Conservation (phyloP, 2,888 invertebrate genomes). For the Nesidiocoris tenuis region DNA sequence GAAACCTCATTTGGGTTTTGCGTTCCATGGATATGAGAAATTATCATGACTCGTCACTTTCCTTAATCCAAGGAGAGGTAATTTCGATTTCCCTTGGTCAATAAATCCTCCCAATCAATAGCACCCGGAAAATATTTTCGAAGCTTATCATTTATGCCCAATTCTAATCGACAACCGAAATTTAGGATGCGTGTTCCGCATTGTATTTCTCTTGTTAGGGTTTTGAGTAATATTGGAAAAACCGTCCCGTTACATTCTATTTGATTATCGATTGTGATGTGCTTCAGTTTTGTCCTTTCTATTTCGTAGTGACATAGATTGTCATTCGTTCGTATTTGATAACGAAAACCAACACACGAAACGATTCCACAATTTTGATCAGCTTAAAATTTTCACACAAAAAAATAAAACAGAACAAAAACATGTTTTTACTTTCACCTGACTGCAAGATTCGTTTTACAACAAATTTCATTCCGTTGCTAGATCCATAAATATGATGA, state of each 20-base stretch:
- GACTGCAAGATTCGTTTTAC: background rate
- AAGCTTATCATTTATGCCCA: too few relatives aligned
- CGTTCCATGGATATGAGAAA: too few relatives aligned
- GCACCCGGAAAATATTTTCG: too few relatives aligned
- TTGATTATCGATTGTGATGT: background rate
- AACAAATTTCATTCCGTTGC: background rate
- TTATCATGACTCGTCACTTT: too few relatives aligned
- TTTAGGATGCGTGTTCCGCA: background rate
- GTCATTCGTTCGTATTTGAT: background rate
- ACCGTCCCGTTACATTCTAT: too few relatives aligned
- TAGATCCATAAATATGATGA: slow-evolving; percentile 27
- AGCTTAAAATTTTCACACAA: background rate
- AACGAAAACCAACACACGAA: background rate
- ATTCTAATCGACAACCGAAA: too few relatives aligned
- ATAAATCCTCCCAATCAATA: too few relatives aligned
- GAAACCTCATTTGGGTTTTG: too few relatives aligned
- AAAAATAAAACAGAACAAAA: background rate
- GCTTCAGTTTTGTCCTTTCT: background rate
- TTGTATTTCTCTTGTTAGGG: background rate
- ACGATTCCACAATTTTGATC: background rate
- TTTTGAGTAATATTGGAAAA: background rate
- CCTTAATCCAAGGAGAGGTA: too few relatives aligned
- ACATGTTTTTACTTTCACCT: background rate
- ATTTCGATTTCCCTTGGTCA: too few relatives aligned
- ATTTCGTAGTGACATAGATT: background rate